Evolutionary conservation across 2,113 vertebrate genomes (phyloP).

Genomic region (Paedocypris sp.): DNA sequence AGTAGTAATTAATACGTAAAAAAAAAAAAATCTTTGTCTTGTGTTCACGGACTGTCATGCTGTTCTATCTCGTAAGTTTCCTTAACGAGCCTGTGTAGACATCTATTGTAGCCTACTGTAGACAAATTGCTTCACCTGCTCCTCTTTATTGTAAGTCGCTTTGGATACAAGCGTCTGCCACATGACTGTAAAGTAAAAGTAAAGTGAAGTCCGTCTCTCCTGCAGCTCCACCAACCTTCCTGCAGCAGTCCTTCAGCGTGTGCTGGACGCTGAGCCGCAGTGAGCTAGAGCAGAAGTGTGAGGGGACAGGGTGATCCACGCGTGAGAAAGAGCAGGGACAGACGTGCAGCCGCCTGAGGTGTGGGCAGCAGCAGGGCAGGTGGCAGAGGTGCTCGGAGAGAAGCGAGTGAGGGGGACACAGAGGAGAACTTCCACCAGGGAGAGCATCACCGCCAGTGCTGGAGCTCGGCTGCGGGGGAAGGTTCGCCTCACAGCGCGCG

Average conservation of each 20-base stretch:
- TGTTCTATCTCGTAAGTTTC: too few species aligned
- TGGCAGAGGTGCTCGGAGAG: constrained; percentile 36
- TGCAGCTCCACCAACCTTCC: constrained; percentile 76
- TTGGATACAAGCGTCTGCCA: neutral
- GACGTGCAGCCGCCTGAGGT: constrained; percentile 57
- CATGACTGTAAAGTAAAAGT: too few species aligned
- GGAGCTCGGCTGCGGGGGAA: constrained; percentile 27
- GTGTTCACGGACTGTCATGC: too few species aligned
- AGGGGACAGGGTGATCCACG: constrained; percentile 64
- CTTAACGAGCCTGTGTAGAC: too few species aligned
- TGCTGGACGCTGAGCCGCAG: constrained; percentile 78
- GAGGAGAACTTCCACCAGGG: constrained; percentile 53
- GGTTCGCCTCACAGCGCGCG: constrained; percentile 59
- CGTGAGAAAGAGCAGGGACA: constrained; percentile 48
- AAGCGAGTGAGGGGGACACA: constrained; percentile 52
- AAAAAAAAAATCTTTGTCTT: too few species aligned
- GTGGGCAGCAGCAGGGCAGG: constrained; percentile 76
- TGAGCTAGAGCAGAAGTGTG: constrained; percentile 77
- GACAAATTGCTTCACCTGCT: too few species aligned
- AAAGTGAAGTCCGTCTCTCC: neutral
- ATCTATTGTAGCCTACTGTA: too few species aligned
- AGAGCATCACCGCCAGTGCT: constrained; percentile 44
- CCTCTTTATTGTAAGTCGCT: too few species aligned
- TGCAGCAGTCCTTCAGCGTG: constrained; percentile 72
- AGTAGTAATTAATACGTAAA: too few species aligned